Conservation (phyloP, 2,113 vertebrate species). For the Bufo bufo region DNA sequence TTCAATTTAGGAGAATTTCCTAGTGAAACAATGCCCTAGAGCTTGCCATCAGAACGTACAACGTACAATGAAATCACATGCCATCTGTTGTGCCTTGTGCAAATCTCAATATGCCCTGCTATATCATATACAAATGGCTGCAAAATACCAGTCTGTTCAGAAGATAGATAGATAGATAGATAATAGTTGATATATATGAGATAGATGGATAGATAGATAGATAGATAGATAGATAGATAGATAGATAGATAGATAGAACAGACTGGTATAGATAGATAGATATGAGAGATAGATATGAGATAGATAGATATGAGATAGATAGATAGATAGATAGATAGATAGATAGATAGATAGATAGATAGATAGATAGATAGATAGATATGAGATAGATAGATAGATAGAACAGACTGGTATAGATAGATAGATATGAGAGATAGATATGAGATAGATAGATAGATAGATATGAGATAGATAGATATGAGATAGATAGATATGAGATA, state of each 20-base stretch:
- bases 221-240: background rate
- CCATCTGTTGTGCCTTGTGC: conserved; percentile 40
- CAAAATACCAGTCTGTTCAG: conserved; percentile 41
- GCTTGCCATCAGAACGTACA: conserved; percentile 27
- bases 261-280: too few species aligned
- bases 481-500: background rate
- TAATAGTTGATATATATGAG: background rate
- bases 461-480: background rate
- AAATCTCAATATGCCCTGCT: conserved; percentile 37
- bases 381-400: too few species aligned
- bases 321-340: too few species aligned
- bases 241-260: conserved; percentile 16
- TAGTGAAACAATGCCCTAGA: conserved; percentile 18
- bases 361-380: too few species aligned
- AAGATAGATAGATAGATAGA: background rate
- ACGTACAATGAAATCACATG: conserved; percentile 31
- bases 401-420: too few species aligned
- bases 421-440: background rate
- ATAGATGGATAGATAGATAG: background rate
- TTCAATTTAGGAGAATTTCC: conserved; percentile 3
- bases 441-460: background rate
- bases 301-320: too few species aligned
- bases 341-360: too few species aligned
- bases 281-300: too few species aligned
- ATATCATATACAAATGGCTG: conserved; percentile 26